Base-by-base conservation (phyloP, 2,797 vertebrate genomes). In the Apogon talboti region DNA sequence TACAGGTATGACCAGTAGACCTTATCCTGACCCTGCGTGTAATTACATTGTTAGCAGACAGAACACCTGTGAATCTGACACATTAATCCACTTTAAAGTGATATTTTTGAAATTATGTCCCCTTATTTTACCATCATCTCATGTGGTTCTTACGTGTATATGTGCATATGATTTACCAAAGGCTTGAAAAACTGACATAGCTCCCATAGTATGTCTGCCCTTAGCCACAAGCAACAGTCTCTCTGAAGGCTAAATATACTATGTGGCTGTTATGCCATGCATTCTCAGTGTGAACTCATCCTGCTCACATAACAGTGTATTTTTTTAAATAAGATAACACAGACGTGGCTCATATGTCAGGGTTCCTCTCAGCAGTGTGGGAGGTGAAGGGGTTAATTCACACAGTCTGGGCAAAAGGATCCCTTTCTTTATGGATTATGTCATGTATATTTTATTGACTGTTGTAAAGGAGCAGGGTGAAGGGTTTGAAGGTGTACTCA, bases 221-320 rank as follows among this genome's bases (percentile, higher is more conserved):
- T 75, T 50, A 41, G 60, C 64, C 10, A 35, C 64, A 0, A 21
- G 66, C 86, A 88, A 85, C 85, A 90, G 87, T 84, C 69, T 62
- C 73, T 65, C 35, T 35, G 38, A 53, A 38, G 70, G 75, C 89
- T 92, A 92, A 90, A 92, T 85, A 89, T 91, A 84, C 47, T 11
- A 30, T 4, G 43, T 18, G 53, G 38, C 58, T 51, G 72, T 55
- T 58, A 48, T 49, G 70, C 63, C 40, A 42, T 66, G 62, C 78
- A 62, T 81, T 78, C 76, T 28, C 52, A 71, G 24, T 2, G 5
- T 58, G 38, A 69, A 57, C 64, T 47, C n/a, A 33, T 24, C 35
- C 28, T 4, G 55, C 81, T 91, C 89, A 74, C 45, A 33, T 93
- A 88, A 81, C 91, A 70, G 66, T 70, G 77, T 83, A 60, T 81